Percentiles rank a stretch among this genome's conserved stretches.
Conservation (phyloP, 2,797 vertebrate species). For the Clamator glandarius region DNA sequence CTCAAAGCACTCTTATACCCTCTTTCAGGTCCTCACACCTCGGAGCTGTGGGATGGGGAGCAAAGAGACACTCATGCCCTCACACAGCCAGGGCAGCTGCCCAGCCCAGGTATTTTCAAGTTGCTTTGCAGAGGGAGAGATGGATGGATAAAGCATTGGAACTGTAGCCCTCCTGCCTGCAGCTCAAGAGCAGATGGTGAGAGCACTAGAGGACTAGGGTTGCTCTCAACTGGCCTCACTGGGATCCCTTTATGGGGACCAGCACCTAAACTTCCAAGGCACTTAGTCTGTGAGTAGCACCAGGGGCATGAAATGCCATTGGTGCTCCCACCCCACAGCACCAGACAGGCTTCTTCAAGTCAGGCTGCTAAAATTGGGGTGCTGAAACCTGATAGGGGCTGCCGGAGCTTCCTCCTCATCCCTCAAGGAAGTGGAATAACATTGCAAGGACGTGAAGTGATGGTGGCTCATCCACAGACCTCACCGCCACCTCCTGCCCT, state of each 20-base stretch:
- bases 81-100: neutral
- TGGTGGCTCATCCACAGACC: fast-evolving
- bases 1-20: neutral
- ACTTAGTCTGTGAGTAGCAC: fast-evolving
- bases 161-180: neutral
- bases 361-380: neutral
- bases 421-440: fast-evolving
- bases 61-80: neutral
- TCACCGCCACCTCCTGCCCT: fast-evolving
- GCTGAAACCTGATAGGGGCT: neutral
- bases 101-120: neutral
- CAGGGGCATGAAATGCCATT: fast-evolving
- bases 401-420: neutral
- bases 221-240: fast-evolving
- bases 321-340: fast-evolving
- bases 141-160: neutral
- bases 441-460: fast-evolving
- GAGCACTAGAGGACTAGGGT: neutral
- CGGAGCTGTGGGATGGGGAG: neutral
- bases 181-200: neutral
- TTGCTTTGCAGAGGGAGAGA: neutral
- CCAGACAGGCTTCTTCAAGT: neutral
- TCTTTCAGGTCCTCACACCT: neutral
- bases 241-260: fast-evolving
- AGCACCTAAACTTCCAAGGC: neutral